Evolutionary conservation across 2,888 invertebrate genomes (phyloP).

Genomic region (Parnassius apollo): DNA sequence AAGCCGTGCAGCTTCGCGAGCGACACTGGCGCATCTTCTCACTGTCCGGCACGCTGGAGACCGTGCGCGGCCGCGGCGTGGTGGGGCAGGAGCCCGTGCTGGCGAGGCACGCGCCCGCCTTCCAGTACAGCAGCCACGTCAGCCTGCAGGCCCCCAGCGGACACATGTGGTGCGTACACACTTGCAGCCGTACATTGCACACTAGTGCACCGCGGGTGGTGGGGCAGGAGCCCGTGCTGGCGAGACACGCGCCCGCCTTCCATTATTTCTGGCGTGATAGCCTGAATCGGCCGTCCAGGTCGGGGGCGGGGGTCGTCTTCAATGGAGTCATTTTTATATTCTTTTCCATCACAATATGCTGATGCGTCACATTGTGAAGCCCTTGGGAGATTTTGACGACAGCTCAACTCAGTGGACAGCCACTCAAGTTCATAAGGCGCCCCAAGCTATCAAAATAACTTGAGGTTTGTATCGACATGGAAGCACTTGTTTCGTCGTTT

Average conservation of each 20-base stretch:
- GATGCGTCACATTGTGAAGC: no score
- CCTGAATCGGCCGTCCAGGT: no score
- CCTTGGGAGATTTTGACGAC: no score
- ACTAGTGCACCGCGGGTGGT: slow-evolving; percentile 83
- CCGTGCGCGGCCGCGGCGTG: slow-evolving; percentile 95
- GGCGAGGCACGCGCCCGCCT: slow-evolving; percentile 93
- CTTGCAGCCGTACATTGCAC: neutral
- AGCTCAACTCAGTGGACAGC: no score
- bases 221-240: slow-evolving; percentile 97
- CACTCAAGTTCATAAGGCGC: no score
- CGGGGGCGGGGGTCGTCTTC: no score
- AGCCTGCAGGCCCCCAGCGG: slow-evolving; percentile 98
- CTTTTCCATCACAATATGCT: no score
- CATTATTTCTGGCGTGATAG: slow-evolving; percentile 66
- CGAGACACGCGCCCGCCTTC: slow-evolving; percentile 93
- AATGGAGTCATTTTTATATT: no score
- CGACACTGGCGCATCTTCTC: slow-evolving; percentile 99
- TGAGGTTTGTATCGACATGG: no score
- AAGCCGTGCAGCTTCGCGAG: slow-evolving; percentile 95
- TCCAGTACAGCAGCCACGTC: slow-evolving; percentile 98
- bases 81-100: slow-evolving; percentile 99
- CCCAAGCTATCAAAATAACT: no score
- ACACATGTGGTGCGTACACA: slow-evolving; percentile 93
- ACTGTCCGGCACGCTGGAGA: slow-evolving; percentile 95
- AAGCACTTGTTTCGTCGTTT: no score